Evolutionary conservation across 2,797 vertebrate species (phyloP).

Genomic region (Spea hammondii): DNA sequence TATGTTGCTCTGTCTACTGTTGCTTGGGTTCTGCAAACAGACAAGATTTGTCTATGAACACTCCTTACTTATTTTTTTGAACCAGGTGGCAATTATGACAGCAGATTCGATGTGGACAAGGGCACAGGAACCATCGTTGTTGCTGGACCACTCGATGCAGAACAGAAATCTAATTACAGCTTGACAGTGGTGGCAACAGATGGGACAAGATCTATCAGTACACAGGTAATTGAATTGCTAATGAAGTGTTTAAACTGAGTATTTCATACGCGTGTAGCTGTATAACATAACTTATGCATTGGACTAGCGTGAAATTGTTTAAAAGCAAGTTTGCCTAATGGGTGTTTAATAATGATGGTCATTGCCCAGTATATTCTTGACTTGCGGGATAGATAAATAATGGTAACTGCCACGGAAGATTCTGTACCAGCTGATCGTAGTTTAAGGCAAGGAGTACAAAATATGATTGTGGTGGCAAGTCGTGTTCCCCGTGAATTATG

Average conservation of each 20-base stretch:
- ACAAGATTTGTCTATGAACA: slow-evolving; percentile 58
- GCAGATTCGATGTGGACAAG: slow-evolving; percentile 95
- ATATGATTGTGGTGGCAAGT: not conserved
- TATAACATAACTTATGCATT: slow-evolving; percentile 26
- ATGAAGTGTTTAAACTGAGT: slow-evolving; percentile 56
- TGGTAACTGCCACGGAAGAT: not conserved
- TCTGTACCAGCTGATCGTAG: not conserved
- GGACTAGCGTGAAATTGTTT: slow-evolving; percentile 21
- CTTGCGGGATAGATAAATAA: not conserved
- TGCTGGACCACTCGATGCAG: slow-evolving; percentile 88
- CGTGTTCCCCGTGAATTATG: not conserved
- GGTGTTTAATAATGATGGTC: not conserved
- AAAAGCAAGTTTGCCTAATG: not conserved
- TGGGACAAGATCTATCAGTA: slow-evolving; percentile 87
- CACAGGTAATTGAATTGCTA: slow-evolving; percentile 84
- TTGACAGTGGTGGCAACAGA: slow-evolving; percentile 97
- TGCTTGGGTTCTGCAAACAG: not conserved
- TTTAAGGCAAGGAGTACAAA: not conserved
- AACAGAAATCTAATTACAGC: slow-evolving; percentile 96
- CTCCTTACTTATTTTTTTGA: slow-evolving; percentile 60
- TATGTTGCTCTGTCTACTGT: not conserved
- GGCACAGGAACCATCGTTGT: slow-evolving; percentile 93
- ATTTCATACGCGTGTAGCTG: not conserved
- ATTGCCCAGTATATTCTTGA: not conserved
- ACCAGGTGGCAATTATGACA: slow-evolving; percentile 96